phyloP scores from a whole-genome alignment of 2,797 vertebrate species.

The Glyptemys insculpta region DNA sequence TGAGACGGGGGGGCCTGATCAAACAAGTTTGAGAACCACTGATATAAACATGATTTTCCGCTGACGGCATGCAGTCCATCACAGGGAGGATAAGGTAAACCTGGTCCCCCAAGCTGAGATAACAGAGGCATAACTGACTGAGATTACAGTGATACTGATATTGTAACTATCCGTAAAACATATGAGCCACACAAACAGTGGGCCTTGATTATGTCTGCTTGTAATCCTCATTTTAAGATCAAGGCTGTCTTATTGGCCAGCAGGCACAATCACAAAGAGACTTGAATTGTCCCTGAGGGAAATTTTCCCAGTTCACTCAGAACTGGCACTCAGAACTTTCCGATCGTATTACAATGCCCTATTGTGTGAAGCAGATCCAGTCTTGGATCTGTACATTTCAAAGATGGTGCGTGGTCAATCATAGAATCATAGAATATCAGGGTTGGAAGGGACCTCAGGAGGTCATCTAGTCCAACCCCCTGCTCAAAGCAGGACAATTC shows the following conservation, averaged over 20 bases:
- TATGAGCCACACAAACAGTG: conserved; percentile 59
- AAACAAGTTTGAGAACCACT: too few species aligned
- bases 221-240: not conserved
- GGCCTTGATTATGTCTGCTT: not conserved
- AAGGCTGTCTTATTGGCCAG: not conserved
- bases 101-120: conserved; percentile 66
- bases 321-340: not conserved
- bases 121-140: conserved; percentile 43
- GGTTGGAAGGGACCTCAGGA: too few species aligned
- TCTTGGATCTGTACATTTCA: not conserved
- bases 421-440: too few species aligned
- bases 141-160: conserved; percentile 64
- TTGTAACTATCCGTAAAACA: not conserved
- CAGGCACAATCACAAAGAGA: not conserved
- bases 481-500: too few species aligned
- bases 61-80: conserved; percentile 45
- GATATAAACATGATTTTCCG: conserved; percentile 60
- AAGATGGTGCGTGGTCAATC: not conserved
- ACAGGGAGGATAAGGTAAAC: conserved; percentile 61
- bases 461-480: too few species aligned
- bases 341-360: not conserved
- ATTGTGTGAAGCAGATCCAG: not conserved
- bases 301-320: not conserved
- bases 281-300: not conserved
- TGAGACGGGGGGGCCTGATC: too few species aligned